Evolutionary conservation across 1,140 invertebrate genomes (phyloP).

Genomic region (Melipona quadrifasciata): DNA sequence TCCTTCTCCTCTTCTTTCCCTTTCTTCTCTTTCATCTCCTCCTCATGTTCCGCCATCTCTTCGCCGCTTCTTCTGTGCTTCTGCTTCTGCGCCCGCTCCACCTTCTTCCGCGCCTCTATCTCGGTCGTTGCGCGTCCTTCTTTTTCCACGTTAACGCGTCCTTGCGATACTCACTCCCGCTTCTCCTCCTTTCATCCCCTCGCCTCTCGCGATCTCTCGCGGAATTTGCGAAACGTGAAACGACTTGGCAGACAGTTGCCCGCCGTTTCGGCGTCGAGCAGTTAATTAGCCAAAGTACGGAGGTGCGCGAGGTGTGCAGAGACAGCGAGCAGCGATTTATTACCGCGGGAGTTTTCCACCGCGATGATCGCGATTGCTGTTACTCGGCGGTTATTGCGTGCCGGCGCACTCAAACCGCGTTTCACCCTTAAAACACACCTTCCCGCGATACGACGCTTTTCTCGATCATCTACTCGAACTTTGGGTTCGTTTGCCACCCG

Average conservation of each 20-base stretch:
- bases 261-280: conserved; percentile 28
- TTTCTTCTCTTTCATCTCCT: background rate
- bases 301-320: background rate
- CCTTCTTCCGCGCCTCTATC: conserved; percentile 4
- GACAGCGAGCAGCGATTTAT: conserved; percentile 32
- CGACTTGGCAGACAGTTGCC: conserved; percentile 21
- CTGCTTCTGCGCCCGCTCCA: conserved; percentile 16
- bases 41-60: background rate
- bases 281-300: conserved; percentile 14
- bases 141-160: background rate
- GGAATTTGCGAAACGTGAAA: conserved; percentile 35
- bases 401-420: background rate
- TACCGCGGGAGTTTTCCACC: conserved; percentile 7
- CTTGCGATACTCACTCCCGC: background rate
- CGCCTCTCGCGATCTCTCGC: background rate
- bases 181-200: too few relatives aligned
- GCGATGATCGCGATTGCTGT: conserved; percentile 30
- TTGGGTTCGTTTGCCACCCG: background rate
- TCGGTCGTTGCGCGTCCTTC: background rate
- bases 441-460: background rate
- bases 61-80: conserved; percentile 1
- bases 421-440: background rate
- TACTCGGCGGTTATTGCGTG: background rate
- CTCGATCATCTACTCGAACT: background rate
- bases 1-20: background rate